Base-by-base conservation (phyloP, 2,888 invertebrate genomes). In the Scaptomyza polygonia region DNA sequence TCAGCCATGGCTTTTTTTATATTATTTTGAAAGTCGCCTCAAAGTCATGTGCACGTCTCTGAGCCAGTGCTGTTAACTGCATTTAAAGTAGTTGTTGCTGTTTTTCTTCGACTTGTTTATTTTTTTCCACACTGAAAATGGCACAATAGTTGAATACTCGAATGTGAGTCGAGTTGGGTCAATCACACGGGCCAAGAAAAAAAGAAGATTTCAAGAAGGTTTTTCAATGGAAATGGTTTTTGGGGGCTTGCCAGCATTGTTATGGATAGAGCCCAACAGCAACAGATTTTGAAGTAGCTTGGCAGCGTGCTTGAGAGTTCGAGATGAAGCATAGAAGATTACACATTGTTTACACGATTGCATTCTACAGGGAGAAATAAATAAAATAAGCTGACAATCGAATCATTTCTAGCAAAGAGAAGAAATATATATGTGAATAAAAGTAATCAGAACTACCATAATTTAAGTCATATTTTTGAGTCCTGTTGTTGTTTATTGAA, bases 1-100 rank as follows among this genome's bases (percentile, higher is more conserved):
- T 29, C 59, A 52, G 57, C 51, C 36, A 49, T 52, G 56, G 48
- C 5, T 52, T 27, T 42, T 34, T 32, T 55, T 21, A 39, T 29
- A 39, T 53, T 39, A 29, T 56, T 36, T 55, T 68, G 67, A 82
- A 86, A 81, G 86, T 82, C 86, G 82, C 85, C 86, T 81, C 87
- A 83, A 83, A 84, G 82, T 84, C 82, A 83, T 83, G 79, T 86
- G 72, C 85, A 74, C 78, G 74, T 74, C 70, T 49, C 45, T 47
- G 56, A 65, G 63, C 61, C 39, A 62, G 58, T 65, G 62, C 77
- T 61, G 77, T 63, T 69, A 67, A 73, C 80, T 82, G 87, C 83
- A 83, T 82, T 87, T 85, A 85, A 87, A 87, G 82, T 77, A 77
- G 80, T 62, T 75, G 55, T 40, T 47, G 74, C 53, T 58, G 68